A percentile compares a stretch with the other conserved stretches of the same genome.
phyloP scores from a whole-genome alignment of 64 coral and sea anemone species.

The Montipora efflorescens region DNA sequence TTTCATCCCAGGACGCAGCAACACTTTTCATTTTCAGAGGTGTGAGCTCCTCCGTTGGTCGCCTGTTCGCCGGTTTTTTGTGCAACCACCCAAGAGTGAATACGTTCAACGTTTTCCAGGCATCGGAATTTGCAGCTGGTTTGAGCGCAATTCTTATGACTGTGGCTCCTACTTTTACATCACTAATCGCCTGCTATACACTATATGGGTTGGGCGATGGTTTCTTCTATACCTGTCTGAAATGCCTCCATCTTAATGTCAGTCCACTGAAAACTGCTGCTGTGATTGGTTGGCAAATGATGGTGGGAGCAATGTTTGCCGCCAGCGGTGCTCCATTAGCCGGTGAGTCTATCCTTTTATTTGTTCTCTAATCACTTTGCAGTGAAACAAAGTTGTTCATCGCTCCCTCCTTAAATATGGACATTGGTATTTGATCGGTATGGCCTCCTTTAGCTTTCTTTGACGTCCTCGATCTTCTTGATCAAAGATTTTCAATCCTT shows the following conservation, averaged over 20 bases:
- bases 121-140: constrained; percentile 5
- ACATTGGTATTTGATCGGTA: too few relatives aligned
- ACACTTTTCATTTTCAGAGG: constrained; percentile 51
- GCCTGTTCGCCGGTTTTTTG: constrained; percentile 28
- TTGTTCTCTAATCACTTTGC: too few relatives aligned
- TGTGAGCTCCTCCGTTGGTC: constrained; percentile 26
- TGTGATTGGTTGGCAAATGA: constrained; percentile 17
- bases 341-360: background rate
- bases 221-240: background rate
- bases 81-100: constrained; percentile 36
- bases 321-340: constrained; percentile 39
- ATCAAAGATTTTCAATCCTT: too few relatives aligned
- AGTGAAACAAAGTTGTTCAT: too few relatives aligned
- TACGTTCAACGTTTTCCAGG: constrained; percentile 31
- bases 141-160: constrained; percentile 14
- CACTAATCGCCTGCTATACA: background rate
- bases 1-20: constrained; percentile 41
- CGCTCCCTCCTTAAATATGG: too few relatives aligned
- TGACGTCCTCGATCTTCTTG: too few relatives aligned
- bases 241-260: background rate
- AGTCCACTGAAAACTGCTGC: background rate
- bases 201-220: constrained; percentile 27
- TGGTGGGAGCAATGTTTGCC: background rate
- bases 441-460: too few relatives aligned
- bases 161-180: background rate